Evolutionary conservation across 2,797 vertebrate species (phyloP), one percentile per base, ranked within the genome.

Genomic region (Bovichtus diacanthus): DNA sequence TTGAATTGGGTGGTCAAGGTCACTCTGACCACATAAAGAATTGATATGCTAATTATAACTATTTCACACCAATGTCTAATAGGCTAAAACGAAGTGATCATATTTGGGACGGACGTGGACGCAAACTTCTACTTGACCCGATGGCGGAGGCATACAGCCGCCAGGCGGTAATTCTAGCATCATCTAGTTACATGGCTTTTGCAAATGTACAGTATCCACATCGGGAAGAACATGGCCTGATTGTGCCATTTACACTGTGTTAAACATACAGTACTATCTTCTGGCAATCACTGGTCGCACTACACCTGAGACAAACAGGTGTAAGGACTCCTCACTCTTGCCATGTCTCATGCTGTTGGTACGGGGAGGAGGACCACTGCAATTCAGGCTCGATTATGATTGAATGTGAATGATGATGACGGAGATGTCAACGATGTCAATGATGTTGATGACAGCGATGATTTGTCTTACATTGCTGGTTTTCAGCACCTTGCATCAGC

Each of bases 401-500:
- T 27, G 25, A 5, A 46, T 54, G 15, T 18, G 58, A 39, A 21
- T 54, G 46, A 47, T 62, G 31, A 34, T 50, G 61, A 76, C 2
- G 25, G 58, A 51, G 50, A 38, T 27, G 39, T 49, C 12, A 43
- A 8, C n/a, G n/a, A n/a, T n/a, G n/a, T n/a, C n/a, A n/a, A n/a
- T 51, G 19, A 27, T 19, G 65, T 2, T 7, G 58, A 59, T 19
- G 54, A 66, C 38, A 27, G 64, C 11, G 1, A 25, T 67, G 56
- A 69, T 73, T 80, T 59, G 10, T 76, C 36, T 71, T 59, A 55
- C 47, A 46, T n/a, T 65, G 58, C 31, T 64, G 47, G 55, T 74
- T 83, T 81, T 82, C 67, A 74, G 63, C 70, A 76, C 55, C 16
- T 64, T 47, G 12, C 73, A 18, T 27, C 18, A 3, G 31, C 6